phyloP scores from a whole-genome alignment of 2,797 vertebrate species.

The Trachurus trachurus region DNA sequence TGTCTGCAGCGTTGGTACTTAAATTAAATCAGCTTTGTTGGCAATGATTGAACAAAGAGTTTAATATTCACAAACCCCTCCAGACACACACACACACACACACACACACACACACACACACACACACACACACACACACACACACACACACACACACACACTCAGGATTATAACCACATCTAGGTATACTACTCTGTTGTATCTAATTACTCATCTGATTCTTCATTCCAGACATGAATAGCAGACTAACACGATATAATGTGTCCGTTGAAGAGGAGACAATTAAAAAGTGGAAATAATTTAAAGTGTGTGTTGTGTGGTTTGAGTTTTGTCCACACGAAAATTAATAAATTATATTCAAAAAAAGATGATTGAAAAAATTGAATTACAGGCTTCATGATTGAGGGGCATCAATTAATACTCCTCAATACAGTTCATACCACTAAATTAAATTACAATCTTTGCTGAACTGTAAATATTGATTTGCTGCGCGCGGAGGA shows the following conservation, averaged over 20 bases:
- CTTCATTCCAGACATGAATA: slow-evolving; percentile 27
- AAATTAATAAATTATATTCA: too few species aligned
- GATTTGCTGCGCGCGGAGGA: slow-evolving; percentile 9
- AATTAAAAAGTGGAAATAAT: slow-evolving; percentile 1
- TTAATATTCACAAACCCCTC: slow-evolving; percentile 10
- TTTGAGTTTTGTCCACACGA: neutral
- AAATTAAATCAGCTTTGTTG: slow-evolving; percentile 1
- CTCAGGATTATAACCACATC: neutral
- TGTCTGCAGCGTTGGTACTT: neutral
- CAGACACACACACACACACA: neutral
- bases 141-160: neutral
- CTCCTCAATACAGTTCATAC: neutral
- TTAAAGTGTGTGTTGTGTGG: slow-evolving; percentile 9
- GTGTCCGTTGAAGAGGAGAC: slow-evolving; percentile 7
- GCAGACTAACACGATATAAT: neutral
- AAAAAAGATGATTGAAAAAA: neutral
- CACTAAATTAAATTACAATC: too few species aligned
- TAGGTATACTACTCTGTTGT: neutral
- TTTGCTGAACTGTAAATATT: neutral
- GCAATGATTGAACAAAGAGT: slow-evolving; percentile 22
- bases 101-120: neutral
- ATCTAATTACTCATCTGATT: slow-evolving; percentile 27
- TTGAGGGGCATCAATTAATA: slow-evolving; percentile 12
- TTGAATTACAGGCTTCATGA: slow-evolving; percentile 16
- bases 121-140: neutral